These are phyloP conservation scores for Thunnus maccoyii DNA, from an alignment of 2,113 vertebrate species.

Conservation along the genomic window DNA sequence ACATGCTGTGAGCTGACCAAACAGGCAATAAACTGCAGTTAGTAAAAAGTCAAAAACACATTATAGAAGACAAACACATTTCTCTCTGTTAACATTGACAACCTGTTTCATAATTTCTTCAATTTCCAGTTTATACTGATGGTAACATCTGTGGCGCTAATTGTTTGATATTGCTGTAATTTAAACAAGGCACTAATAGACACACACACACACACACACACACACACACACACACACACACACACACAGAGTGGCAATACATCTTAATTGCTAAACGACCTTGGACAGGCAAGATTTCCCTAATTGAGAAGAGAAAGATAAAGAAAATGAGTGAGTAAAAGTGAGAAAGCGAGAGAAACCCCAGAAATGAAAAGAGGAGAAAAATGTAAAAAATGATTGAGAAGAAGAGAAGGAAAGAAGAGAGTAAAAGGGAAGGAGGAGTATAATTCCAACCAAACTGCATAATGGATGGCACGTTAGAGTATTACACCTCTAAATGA, in stretches of 20 bases:
- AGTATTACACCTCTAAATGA: constrained; percentile 75
- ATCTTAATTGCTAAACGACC: constrained; percentile 68
- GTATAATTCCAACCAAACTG: constrained; percentile 85
- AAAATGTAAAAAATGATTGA: constrained; percentile 25
- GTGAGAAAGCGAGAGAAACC: background rate
- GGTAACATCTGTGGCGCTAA: constrained; percentile 50
- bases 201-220: constrained; percentile 8
- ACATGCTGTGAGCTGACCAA: background rate
- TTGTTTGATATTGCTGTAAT: constrained; percentile 45
- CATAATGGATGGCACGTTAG: constrained; percentile 79
- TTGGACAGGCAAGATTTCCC: constrained; percentile 61
- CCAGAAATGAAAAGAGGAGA: constrained; percentile 12
- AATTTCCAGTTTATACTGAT: constrained; percentile 27
- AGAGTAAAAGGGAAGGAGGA: constrained; percentile 33
- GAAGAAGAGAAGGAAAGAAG: constrained; percentile 4
- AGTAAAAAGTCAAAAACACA: background rate
- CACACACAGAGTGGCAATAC: constrained; percentile 9
- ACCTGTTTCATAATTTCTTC: constrained; percentile 10
- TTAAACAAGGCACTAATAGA: constrained; percentile 30
- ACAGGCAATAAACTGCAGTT: constrained; percentile 7
- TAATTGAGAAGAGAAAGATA: constrained; percentile 41
- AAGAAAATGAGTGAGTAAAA: background rate
- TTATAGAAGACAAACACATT: background rate
- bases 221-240: background rate
- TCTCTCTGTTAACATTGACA: constrained; percentile 20